Conservation (phyloP, 2,113 vertebrate genomes). For the Tauraco erythrolophus region DNA sequence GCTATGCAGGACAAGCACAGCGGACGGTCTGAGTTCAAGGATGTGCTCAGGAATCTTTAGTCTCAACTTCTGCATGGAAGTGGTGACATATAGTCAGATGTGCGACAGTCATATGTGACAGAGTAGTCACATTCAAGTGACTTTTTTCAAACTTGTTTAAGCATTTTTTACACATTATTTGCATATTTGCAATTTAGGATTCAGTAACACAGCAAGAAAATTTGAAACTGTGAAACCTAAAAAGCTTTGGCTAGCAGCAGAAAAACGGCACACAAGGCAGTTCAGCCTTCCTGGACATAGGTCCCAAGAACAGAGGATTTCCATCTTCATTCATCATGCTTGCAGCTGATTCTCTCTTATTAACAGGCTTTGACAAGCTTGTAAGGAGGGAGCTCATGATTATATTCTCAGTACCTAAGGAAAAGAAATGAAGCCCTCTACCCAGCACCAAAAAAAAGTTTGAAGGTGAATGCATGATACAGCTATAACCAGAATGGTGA, state of each 20-base stretch:
- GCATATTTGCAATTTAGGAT: background rate
- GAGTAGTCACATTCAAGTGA: background rate
- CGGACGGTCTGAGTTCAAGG: background rate
- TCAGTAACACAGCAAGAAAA: background rate
- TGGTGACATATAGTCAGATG: background rate
- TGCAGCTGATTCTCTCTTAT: background rate
- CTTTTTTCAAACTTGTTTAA: background rate
- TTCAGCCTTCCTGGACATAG: background rate
- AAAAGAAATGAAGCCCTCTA: background rate
- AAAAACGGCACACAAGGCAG: background rate
- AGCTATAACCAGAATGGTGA: background rate
- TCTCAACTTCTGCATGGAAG: background rate
- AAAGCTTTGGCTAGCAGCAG: background rate
- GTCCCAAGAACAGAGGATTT: background rate
- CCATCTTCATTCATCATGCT: background rate
- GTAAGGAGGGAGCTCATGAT: background rate
- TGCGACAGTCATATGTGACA: background rate
- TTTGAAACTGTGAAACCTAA: background rate
- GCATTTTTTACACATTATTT: background rate
- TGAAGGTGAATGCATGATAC: background rate
- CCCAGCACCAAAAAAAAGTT: background rate
- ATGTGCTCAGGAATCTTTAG: background rate
- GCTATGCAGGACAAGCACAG: background rate
- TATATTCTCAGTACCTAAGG: background rate
- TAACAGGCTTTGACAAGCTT: background rate